Evolutionary conservation across 2,888 invertebrate genomes (phyloP), one percentile per base, ranked within the genome.

Genomic region (Tenthredo notha): DNA sequence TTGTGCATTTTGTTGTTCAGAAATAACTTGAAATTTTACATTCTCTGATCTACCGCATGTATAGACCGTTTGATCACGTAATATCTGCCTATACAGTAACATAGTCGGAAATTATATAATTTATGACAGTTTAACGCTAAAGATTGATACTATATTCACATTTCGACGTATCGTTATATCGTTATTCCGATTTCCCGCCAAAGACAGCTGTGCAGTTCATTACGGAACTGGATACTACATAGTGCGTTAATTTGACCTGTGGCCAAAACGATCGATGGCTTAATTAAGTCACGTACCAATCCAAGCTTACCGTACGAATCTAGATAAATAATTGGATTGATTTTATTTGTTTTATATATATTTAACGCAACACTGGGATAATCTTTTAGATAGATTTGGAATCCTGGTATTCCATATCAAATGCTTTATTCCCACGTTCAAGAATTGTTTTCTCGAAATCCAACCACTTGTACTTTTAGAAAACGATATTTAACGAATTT

Each of bases 221-320:
- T 40, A 37, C 12, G 61, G 25, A 80, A 80, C 58, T 80, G 12
- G 37, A 61, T 37, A 80, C 21, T 61, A 18, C 37, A 58, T 40
- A 12, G 37, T 61, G 58, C 61, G 25, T 61, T 12, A 58, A 80
- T 80, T 37, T 40, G 40, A 50, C 6, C 37, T 61, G 21, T 15
- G 40, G 40, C 61, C 9, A 61, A 80, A 40, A 37, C 61, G 61
- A 80, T 80, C 80, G 80, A 61, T 58, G 61, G 54, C 77, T 54
- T 61, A 40, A 61, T 58, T 80, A n/a, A 15, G 40, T 80, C 61
- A 80, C 61, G 80, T 61, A 21, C 43, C 40, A 6, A 74, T 74
- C 43, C 40, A 21, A n/a, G 21, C 43, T 74, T 43, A 21, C 40
- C 43, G 21, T 43, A 40, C 7, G 43, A 40, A 74, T 40, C 40